phyloP scores from a whole-genome alignment of 1,140 invertebrate species.

The Bombus balteatus region DNA sequence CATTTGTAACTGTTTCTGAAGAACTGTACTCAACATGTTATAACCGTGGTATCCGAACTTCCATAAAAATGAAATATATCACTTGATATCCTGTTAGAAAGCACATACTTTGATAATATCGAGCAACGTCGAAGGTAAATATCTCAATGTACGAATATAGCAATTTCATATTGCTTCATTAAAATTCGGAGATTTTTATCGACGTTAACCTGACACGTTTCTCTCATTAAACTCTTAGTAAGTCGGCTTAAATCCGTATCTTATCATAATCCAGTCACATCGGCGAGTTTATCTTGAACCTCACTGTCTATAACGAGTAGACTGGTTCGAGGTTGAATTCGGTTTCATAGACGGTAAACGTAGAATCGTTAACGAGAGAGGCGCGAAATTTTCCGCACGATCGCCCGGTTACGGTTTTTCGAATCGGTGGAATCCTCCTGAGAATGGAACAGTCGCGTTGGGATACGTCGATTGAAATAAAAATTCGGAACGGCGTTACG shows the following conservation, averaged over 20 bases:
- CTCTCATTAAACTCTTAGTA: not conserved
- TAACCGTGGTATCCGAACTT: not conserved
- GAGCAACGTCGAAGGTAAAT: no score
- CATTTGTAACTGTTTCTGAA: no score
- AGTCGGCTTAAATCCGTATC: not conserved
- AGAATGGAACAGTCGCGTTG: no score
- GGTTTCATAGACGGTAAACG: not conserved
- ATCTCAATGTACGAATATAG: no score
- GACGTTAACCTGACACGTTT: not conserved
- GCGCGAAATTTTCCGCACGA: constrained; percentile 4
- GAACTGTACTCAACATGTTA: no score
- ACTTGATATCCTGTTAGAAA: not conserved
- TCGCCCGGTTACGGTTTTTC: not conserved
- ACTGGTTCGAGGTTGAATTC: not conserved
- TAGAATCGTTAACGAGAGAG: not conserved
- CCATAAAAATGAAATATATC: not conserved
- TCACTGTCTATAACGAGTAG: no score
- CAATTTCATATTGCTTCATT: no score
- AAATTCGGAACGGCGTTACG: constrained; percentile 32
- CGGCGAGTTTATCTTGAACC: not conserved
- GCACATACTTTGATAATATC: no score
- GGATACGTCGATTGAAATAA: constrained; percentile 27
- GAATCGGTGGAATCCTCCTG: not conserved
- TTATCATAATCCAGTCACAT: not conserved
- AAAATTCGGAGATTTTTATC: not conserved